A percentile compares a stretch with the other conserved stretches of the same genome.
Conservation (phyloP, 2,797 vertebrate genomes). For the Dendrocincla tyrannina region DNA sequence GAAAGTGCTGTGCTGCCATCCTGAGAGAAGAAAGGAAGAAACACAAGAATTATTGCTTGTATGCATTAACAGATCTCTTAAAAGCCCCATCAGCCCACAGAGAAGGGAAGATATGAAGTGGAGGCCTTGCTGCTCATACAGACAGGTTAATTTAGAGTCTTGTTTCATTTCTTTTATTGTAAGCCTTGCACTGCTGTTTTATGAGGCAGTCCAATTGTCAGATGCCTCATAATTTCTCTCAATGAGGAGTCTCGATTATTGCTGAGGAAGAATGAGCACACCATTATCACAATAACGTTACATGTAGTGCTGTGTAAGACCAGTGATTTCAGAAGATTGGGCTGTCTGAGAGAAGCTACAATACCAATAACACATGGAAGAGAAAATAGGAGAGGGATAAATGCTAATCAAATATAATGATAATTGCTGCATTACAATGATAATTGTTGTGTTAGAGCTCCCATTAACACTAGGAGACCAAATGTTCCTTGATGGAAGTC, state of each 20-base stretch:
- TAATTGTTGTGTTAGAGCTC: not conserved
- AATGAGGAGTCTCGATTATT: not conserved
- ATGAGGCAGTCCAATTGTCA: not conserved
- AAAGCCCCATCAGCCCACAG: not conserved
- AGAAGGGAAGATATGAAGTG: not conserved
- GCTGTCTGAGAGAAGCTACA: not conserved
- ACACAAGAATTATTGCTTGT: not conserved
- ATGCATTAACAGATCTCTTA: not conserved
- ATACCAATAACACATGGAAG: not conserved
- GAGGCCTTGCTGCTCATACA: not conserved
- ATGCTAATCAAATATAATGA: not conserved
- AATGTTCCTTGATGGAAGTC: not conserved
- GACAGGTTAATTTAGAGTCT: conserved; percentile 8
- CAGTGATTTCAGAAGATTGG: not conserved
- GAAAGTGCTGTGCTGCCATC: conserved; percentile 96
- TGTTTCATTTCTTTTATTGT: conserved; percentile 25
- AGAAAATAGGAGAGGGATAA: not conserved
- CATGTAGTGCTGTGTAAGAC: not conserved
- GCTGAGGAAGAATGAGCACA: not conserved
- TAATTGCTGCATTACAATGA: not conserved
- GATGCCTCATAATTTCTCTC: conserved; percentile 19
- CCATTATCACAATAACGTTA: not conserved
- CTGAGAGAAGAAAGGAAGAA: conserved; percentile 69
- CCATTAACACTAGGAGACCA: not conserved
- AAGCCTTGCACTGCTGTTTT: conserved; percentile 16